Evolutionary conservation across 2,888 invertebrate species (phyloP), one percentile per base, ranked within the genome.

Genomic region (Stenotaenia linearis): DNA sequence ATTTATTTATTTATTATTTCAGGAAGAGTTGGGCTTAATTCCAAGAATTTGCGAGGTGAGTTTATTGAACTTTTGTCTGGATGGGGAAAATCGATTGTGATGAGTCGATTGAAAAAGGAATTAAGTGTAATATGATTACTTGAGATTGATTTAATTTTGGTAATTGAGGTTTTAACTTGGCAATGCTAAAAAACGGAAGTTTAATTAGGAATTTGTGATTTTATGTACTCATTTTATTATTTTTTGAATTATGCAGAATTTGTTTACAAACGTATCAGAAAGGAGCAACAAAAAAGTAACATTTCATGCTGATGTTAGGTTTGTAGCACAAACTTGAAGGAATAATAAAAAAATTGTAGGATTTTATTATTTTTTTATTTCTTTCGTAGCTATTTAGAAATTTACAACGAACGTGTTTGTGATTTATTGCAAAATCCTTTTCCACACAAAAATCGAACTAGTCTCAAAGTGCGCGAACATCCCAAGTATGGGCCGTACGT

Each of bases 401-500:
- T 90, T 82, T 90, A 90, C 85, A 89, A 90, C 83, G 90, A 90
- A 84, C 86, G 91, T 82, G 93, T 93, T n/a, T 89, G 92, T 82
- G 93, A 93, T 86, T 86, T 94, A 80, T 86, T 93, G 77, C 82
- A 83, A 32, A 77, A 75, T 12, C 50, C 75, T 80, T 82, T 82
- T 84, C 87, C 87, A 0, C 79, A 79, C 32, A 79, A 82, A 40
- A 84, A 87, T 35, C 85, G 86, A 82, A 86, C 86, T 78, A 37
- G 21, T 61, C 88, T 93, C n/a, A 90, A 91, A 83, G 91, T 94
- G 50, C 87, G 93, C 79, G 93, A 94, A 86, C 93, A 94, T 87
- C 93, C 93, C 0, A 89, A 90, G 80, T 90, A 89, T 82, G 93
- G 93, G 81, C 92, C 93, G 15, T 93, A 93, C 84, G 93, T 94